Conservation (phyloP, 2,888 invertebrate species). For the Euclidia mi region DNA sequence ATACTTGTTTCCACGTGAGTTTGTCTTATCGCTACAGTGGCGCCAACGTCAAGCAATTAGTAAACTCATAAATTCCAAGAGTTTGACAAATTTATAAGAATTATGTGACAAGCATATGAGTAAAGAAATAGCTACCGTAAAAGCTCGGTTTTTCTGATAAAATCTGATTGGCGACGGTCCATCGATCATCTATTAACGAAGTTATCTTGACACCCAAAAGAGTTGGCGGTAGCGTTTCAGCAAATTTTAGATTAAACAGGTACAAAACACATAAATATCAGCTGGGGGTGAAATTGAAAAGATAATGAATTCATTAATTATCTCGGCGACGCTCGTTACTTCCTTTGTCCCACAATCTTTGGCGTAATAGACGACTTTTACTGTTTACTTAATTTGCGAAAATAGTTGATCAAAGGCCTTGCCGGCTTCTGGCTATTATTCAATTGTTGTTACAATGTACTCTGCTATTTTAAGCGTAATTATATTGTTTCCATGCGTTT, state of each 20-base stretch:
- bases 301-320: slow-evolving; percentile 55
- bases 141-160: slow-evolving; percentile 59
- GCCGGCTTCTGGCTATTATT: slow-evolving; percentile 1
- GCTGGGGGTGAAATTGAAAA: slow-evolving; percentile 50
- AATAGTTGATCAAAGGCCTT: slow-evolving; percentile 43
- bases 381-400: slow-evolving; percentile 35
- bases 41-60: too few relatives aligned
- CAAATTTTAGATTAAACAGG: slow-evolving; percentile 43
- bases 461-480: too few relatives aligned
- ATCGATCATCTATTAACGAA: slow-evolving; percentile 69
- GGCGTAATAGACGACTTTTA: slow-evolving; percentile 35
- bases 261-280: slow-evolving; percentile 46
- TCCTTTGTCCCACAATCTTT: slow-evolving; percentile 46
- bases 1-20: too few relatives aligned
- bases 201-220: slow-evolving; percentile 60
- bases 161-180: slow-evolving; percentile 55
- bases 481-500: too few relatives aligned
- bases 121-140: slow-evolving; percentile 43
- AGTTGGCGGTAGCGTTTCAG: slow-evolving; percentile 57
- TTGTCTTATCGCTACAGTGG: too few relatives aligned
- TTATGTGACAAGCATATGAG: slow-evolving; percentile 21
- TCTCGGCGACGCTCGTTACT: slow-evolving; percentile 37
- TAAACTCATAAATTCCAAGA: too few relatives aligned
- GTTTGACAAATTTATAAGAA: background rate
- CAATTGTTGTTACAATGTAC: too few relatives aligned